phyloP scores from a whole-genome alignment of 35 echinoderm and acorn worm genomes.

The Anneissia japonica region DNA sequence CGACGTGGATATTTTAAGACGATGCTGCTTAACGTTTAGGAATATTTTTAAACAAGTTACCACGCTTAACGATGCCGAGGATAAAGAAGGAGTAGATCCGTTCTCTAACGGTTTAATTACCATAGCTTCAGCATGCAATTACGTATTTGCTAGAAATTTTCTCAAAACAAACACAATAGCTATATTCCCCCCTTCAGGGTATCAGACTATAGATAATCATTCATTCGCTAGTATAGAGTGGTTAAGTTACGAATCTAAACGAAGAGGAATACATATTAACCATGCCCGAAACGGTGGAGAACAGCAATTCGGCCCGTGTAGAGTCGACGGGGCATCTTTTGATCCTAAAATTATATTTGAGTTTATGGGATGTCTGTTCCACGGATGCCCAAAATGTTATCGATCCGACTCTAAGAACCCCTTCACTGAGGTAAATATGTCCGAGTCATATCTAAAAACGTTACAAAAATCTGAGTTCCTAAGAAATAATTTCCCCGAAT shows the following conservation, averaged over 20 bases:
- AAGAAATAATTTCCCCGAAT: too few species aligned
- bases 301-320: not conserved
- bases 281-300: not conserved
- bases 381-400: constrained; percentile 12
- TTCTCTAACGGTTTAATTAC: not conserved
- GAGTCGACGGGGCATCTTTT: not conserved
- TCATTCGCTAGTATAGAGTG: not conserved
- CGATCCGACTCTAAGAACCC: not conserved
- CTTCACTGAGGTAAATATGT: not conserved
- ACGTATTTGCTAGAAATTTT: constrained; percentile 3
- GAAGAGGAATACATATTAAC: not conserved
- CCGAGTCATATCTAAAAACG: too few species aligned
- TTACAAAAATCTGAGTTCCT: not conserved
- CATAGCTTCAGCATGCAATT: constrained; percentile 14
- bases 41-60: constrained; percentile 30
- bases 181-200: not conserved
- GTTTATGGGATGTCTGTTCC: not conserved
- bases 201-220: not conserved
- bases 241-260: not conserved
- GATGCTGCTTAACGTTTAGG: constrained; percentile 17
- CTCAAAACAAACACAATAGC: not conserved
- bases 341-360: not conserved
- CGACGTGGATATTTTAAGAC: constrained; percentile 37
- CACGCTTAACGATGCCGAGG: not conserved
- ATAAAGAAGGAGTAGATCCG: not conserved